Evolutionary conservation across 2,113 vertebrate species (phyloP).

Genomic region (Trematocara macrostoma): DNA sequence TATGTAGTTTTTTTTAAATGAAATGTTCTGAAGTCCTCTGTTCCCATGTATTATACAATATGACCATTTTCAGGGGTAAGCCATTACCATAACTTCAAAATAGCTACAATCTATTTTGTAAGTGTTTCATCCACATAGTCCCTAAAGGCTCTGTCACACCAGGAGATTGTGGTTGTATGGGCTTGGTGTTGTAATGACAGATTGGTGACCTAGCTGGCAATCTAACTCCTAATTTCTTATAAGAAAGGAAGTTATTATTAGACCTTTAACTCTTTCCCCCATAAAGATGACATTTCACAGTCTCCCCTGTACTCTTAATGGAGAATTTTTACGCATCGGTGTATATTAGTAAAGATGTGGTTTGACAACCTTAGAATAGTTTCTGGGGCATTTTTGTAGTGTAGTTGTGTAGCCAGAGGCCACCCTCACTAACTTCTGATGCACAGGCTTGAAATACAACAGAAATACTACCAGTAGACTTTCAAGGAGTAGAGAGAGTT

Average conservation of each 20-base stretch:
- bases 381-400: neutral
- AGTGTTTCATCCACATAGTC: neutral
- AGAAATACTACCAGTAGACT: neutral
- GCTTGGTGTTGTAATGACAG: neutral
- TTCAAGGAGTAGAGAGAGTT: accelerated
- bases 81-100: neutral
- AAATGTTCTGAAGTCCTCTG: conserved; percentile 5
- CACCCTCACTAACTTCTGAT: neutral
- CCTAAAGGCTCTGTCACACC: neutral
- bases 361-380: neutral
- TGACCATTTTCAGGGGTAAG: neutral
- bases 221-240: neutral
- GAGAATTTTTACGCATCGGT: neutral
- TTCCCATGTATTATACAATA: neutral
- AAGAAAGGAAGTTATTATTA: neutral
- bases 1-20: neutral
- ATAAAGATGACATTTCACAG: neutral
- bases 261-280: neutral
- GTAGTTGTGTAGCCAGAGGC: neutral
- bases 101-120: neutral
- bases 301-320: neutral
- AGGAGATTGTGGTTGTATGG: neutral
- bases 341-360: neutral
- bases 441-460: neutral
- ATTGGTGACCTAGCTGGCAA: neutral